Base-by-base conservation (phyloP, 2,888 invertebrate species). In the Bellardia bayeri region DNA sequence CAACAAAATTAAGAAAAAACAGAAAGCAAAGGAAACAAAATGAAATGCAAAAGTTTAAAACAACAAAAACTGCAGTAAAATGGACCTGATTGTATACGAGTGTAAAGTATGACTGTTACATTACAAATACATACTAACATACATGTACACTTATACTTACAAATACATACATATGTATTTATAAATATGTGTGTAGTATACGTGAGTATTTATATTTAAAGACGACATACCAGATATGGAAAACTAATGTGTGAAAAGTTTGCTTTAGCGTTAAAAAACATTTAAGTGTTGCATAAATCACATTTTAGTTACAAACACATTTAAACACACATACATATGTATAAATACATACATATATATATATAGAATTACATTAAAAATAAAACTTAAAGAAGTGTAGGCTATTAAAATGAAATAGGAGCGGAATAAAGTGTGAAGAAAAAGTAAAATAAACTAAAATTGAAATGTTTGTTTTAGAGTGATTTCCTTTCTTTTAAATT, bases 231-330 rank as follows among this genome's bases (percentile, higher is more conserved):
- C 40, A 23, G 16, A 74, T 82, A 85, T 74, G 83, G 74, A 81
- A 86, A 80, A 86, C 87, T 89, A 87, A 89, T 87, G 89, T 89
- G 89, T 82, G 85, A 88, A 85, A 87, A 88, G 74, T 88, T 87
- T 88, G 81, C 71, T 83, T 83, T 87, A 87, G 82, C 76, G 72
- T 75, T 37, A 82, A 82, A 85, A 87, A 82, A 82, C 78, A 76
- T 85, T 82, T 87, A 87, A 87, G 87, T 87, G 85, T 79, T 85
- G 82, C 82, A 85, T 87, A 87, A 87, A 87, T 87, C 87, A 87
- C 75, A 85, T 85, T 87, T 87, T 64, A 79, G 82, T 54, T 64
- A 64, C 56, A 14, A 3, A 16, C 11, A 82, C 6, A 51, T 37
- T 5, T 37, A 49, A 23, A 23, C 23, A 56, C 7, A 56, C 1